Evolutionary conservation across 2,888 invertebrate genomes (phyloP), one percentile per base, ranked within the genome.

Genomic region (Hyalella azteca): DNA sequence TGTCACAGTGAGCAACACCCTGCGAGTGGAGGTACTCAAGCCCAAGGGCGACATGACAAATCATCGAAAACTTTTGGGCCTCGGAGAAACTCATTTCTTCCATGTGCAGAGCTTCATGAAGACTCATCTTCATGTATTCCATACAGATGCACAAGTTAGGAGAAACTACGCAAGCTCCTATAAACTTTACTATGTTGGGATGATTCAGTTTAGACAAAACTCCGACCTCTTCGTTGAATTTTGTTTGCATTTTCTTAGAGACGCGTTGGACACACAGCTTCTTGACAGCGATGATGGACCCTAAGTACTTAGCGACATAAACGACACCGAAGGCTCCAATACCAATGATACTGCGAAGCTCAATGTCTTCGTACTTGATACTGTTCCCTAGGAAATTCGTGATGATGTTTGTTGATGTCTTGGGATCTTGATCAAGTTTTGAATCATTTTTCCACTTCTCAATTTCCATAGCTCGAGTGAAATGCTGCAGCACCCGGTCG

Each of bases 391-490:
- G 32, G 36, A 19, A 66, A 29, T 54, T 22, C 36, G 11, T 19
- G 36, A 66, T 1, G 1, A 66, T 3, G 22, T 32, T 36, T 39
- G 32, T 36, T 19, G 1, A n/a, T 29, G 36, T 36, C 29, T 36
- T 66, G 13, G 66, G 66, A 15, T 66, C 15, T 9, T 36, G 19
- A n/a, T 66, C 39, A 1, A 1, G 19, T 19, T 66, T 66, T 3
- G 66, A 66, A 36, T 66, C 66, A 9, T 66, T 36, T 39, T 66
- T 7, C 66, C 66, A 66, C 19, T 66, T 66, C 19, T 66, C 36
- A 9, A 66, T 29, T 66, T 66, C 66, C 66, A 66, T 66, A 66
- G 29, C 66, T 13, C 66, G 36, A 32, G 66, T 36, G n/a, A 66
- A 36, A 0, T 66, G 36, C 13, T 36, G 39, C 66, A 66, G 3